Evolutionary conservation across 2,797 vertebrate species (phyloP).

Genomic region (Merluccius polli): DNA sequence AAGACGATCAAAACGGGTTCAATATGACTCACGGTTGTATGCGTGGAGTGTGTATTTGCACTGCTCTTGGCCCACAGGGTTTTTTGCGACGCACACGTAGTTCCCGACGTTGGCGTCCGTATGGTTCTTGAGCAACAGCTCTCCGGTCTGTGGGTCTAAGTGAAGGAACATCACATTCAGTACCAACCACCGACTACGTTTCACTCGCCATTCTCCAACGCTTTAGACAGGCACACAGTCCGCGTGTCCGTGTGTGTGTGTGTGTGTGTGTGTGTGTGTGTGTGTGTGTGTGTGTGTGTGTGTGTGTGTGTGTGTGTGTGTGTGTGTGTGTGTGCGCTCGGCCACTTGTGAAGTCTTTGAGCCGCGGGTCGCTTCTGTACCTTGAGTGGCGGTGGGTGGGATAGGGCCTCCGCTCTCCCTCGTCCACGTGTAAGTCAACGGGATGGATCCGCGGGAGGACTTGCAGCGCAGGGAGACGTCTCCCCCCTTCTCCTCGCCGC

Average conservation of each 20-base stretch:
- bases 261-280: too few relatives aligned
- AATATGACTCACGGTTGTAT: constrained; percentile 71
- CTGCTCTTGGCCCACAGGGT: constrained; percentile 75
- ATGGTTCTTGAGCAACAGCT: constrained; percentile 79
- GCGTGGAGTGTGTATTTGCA: constrained; percentile 73
- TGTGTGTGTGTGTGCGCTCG: background rate
- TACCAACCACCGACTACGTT: background rate
- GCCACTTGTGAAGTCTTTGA: background rate
- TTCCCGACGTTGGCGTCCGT: constrained; percentile 70
- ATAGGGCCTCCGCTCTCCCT: constrained; percentile 61
- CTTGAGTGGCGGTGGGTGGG: constrained; percentile 53
- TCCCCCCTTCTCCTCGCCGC: constrained; percentile 65
- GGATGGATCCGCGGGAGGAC: constrained; percentile 59
- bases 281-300: too few relatives aligned
- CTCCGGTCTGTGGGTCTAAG: constrained; percentile 73
- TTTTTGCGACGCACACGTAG: constrained; percentile 80
- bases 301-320: background rate
- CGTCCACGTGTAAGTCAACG: constrained; percentile 67
- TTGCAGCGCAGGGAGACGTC: constrained; percentile 64
- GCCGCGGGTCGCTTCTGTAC: constrained; percentile 29
- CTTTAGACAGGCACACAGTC: background rate
- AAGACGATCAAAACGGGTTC: background rate
- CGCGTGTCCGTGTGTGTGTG: too few relatives aligned
- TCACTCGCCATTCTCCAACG: background rate
- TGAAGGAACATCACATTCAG: constrained; percentile 25